phyloP scores from a whole-genome alignment of 2,888 invertebrate genomes.

The Alcis repandata region DNA sequence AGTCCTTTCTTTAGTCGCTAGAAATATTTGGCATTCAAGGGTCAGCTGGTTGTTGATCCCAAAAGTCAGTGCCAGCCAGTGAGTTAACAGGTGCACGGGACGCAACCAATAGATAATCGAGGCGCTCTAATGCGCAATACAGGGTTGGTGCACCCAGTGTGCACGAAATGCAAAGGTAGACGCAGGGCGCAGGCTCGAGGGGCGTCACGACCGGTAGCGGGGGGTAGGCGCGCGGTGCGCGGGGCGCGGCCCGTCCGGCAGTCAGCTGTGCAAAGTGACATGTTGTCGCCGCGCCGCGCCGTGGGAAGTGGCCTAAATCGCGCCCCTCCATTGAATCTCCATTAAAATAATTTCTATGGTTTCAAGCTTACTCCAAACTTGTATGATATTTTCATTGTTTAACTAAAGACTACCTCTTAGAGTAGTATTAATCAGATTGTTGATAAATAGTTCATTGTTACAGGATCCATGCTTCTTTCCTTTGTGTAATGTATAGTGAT shows the following conservation, averaged over 20 bases:
- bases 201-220: slow-evolving; percentile 49
- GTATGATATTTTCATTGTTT: slow-evolving; percentile 1
- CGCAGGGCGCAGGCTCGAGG: slow-evolving; percentile 67
- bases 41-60: slow-evolving; percentile 24
- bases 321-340: slow-evolving; percentile 64
- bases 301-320: slow-evolving; percentile 82
- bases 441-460: slow-evolving; percentile 17
- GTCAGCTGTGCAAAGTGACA: slow-evolving; percentile 84
- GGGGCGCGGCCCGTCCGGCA: slow-evolving; percentile 71
- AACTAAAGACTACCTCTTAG: slow-evolving; percentile 5
- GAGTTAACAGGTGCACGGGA: not conserved
- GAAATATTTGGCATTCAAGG: slow-evolving; percentile 15
- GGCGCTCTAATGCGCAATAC: slow-evolving; percentile 38
- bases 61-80: not conserved
- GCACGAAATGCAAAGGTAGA: slow-evolving; percentile 64
- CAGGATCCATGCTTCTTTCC: slow-evolving; percentile 36
- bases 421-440: slow-evolving; percentile 2
- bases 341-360: slow-evolving; percentile 45
- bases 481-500: slow-evolving; percentile 42
- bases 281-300: slow-evolving; percentile 66
- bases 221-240: slow-evolving; percentile 56
- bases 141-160: slow-evolving; percentile 49
- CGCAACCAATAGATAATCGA: not conserved
- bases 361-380: slow-evolving; percentile 22
- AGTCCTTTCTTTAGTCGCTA: slow-evolving; percentile 7